Percentiles rank a stretch among this genome's conserved stretches.
Conservation (phyloP, 1,140 invertebrate species). For the Drosophila lini region DNA sequence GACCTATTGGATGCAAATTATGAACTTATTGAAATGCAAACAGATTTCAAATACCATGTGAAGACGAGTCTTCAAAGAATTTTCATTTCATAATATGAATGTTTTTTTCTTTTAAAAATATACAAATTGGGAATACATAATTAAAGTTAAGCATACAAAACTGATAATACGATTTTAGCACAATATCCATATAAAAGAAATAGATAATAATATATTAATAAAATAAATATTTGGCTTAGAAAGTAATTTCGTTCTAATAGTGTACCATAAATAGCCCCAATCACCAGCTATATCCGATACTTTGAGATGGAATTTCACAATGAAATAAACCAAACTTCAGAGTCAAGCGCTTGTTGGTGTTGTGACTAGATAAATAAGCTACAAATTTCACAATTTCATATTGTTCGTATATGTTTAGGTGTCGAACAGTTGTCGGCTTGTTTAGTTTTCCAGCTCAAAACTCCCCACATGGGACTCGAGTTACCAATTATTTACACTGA, state of each 20-base stretch:
- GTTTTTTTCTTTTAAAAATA: background rate
- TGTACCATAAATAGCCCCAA: background rate
- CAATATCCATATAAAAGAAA: background rate
- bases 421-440: constrained; percentile 62
- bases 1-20: constrained; percentile 16
- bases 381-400: constrained; percentile 61
- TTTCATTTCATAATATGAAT: background rate
- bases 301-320: constrained; percentile 48
- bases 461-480: constrained; percentile 22
- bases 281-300: constrained; percentile 13
- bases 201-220: too few relatives aligned
- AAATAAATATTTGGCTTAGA: too few relatives aligned
- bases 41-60: background rate
- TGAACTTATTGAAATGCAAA: background rate
- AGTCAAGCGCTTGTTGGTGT: constrained; percentile 10
- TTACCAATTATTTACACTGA: constrained; percentile 34
- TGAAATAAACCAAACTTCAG: constrained; percentile 29
- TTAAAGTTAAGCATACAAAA: background rate
- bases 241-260: background rate
- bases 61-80: background rate
- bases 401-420: constrained; percentile 44
- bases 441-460: constrained; percentile 56
- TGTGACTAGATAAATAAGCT: constrained; percentile 55
- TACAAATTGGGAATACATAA: too few relatives aligned
- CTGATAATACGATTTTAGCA: background rate